These are phyloP conservation scores for Hirundo rustica DNA, from an alignment of 2,797 vertebrate species.

Conservation along the genomic window DNA sequence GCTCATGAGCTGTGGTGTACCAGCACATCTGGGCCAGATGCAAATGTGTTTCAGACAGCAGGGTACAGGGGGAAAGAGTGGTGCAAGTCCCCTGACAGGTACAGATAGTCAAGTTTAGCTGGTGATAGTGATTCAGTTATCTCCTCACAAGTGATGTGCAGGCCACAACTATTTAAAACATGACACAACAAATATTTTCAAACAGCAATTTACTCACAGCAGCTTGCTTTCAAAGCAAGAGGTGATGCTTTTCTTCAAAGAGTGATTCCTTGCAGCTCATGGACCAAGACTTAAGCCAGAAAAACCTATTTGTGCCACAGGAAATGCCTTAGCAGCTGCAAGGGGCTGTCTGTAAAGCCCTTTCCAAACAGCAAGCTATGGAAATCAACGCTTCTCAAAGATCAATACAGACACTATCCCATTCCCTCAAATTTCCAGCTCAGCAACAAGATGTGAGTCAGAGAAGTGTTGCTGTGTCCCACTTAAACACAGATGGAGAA, in stretches of 20 bases:
- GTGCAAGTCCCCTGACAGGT: not conserved
- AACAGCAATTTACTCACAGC: not conserved
- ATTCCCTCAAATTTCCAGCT: not conserved
- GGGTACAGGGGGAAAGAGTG: not conserved
- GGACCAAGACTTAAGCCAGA: not conserved
- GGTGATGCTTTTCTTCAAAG: not conserved
- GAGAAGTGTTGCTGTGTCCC: not conserved
- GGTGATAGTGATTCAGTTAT: not conserved
- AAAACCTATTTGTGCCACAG: not conserved
- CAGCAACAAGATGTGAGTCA: not conserved
- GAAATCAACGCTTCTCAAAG: not conserved
- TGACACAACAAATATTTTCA: not conserved
- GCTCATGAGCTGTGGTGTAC: not conserved
- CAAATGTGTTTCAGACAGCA: not conserved
- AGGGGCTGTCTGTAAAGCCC: not conserved
- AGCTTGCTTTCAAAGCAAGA: not conserved
- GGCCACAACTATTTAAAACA: not conserved
- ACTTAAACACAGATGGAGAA: not conserved
- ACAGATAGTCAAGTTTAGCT: not conserved
- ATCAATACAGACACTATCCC: not conserved
- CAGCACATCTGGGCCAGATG: not conserved
- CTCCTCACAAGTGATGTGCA: not conserved
- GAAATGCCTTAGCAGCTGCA: not conserved
- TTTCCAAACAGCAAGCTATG: not conserved
- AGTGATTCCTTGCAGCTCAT: not conserved